Percentiles rank a stretch among this genome's conserved stretches.
Conservation (phyloP, 2,797 vertebrate genomes). For the Bucorvus abyssinicus region DNA sequence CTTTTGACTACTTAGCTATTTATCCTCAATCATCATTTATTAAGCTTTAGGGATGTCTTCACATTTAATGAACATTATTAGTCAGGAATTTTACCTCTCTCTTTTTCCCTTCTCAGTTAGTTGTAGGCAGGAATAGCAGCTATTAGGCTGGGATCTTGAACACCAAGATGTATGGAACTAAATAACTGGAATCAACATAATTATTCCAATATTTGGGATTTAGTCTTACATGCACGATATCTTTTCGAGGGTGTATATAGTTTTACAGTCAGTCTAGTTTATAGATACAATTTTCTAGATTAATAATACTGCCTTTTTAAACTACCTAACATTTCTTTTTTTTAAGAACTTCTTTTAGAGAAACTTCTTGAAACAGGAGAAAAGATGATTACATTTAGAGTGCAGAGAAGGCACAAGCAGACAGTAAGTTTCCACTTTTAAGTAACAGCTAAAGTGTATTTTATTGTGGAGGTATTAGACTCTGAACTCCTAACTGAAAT, state of each 20-base stretch:
- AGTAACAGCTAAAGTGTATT: neutral
- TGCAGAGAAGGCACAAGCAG: neutral
- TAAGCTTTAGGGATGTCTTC: neutral
- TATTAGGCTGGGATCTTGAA: neutral
- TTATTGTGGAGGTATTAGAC: neutral
- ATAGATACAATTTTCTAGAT: neutral
- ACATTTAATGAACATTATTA: neutral
- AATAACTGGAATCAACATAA: slow-evolving; percentile 7
- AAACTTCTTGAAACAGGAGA: neutral
- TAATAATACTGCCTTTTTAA: neutral
- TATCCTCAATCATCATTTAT: neutral
- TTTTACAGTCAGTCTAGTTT: neutral
- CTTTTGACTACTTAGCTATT: neutral
- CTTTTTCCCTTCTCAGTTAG: neutral
- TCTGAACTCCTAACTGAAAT: neutral
- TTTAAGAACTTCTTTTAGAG: neutral
- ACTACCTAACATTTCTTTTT: neutral
- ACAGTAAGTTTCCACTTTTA: neutral
- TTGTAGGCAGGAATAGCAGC: neutral
- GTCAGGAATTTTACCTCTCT: neutral
- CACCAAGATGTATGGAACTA: neutral
- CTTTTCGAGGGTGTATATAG: neutral
- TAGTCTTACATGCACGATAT: neutral
- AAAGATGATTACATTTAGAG: neutral
- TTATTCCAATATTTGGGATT: slow-evolving; percentile 23